phyloP scores from a whole-genome alignment of 2,888 invertebrate genomes.

The Chironomus tentans region DNA sequence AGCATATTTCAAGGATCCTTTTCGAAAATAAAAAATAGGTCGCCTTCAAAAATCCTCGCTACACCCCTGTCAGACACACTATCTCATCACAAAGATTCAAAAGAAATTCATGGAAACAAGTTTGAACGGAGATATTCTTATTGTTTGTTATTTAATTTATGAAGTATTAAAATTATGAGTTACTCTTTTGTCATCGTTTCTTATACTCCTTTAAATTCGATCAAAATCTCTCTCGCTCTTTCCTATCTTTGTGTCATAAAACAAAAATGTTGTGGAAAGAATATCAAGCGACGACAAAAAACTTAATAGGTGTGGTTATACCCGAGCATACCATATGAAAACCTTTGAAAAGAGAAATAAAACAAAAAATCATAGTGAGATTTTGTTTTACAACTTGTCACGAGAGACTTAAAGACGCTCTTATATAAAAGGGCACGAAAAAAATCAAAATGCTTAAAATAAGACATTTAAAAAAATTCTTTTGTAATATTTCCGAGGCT shows the following conservation, averaged over 20 bases:
- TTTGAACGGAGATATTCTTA: too few species aligned
- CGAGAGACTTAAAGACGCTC: neutral
- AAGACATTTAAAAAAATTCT: neutral
- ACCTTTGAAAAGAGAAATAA: neutral
- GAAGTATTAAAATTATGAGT: neutral
- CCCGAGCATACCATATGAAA: neutral
- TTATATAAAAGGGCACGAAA: neutral
- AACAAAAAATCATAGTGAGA: neutral
- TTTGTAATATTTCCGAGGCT: neutral
- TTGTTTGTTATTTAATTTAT: neutral
- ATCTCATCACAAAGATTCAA: too few species aligned
- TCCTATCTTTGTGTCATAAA: neutral
- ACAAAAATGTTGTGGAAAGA: neutral
- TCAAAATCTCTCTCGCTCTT: neutral
- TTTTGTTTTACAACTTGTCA: constrained; percentile 3
- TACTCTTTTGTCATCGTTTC: neutral
- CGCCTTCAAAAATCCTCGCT: too few species aligned
- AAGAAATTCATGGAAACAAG: neutral
- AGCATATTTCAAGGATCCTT: too few species aligned
- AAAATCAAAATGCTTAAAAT: neutral
- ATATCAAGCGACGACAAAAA: neutral
- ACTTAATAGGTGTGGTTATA: neutral
- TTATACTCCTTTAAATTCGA: neutral
- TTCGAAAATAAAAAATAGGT: too few species aligned
- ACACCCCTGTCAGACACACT: too few species aligned